Base-by-base conservation (phyloP, 1,140 invertebrate genomes). In the Calephelis nemesis region DNA sequence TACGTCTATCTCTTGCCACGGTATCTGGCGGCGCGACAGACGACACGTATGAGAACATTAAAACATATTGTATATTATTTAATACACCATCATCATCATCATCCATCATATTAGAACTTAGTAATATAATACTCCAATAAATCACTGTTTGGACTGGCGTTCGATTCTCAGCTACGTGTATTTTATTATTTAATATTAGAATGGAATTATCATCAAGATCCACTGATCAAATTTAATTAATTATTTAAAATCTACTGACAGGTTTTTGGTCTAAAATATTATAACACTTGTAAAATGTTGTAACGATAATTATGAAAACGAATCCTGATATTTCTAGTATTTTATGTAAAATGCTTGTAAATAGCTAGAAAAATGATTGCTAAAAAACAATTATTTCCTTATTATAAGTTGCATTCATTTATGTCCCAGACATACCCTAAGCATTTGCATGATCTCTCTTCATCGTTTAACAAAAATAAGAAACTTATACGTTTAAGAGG, bases 21-120 rank as follows among this genome's bases (percentile, higher is more conserved):
- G 39, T 6, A 60, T n/a, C 30, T 40, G n/a, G 58, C 58, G 58
- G 30, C 12, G 12, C 12, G 58, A n/a, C 39, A 60, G 19, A 60
- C 58, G 19, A 60, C 39, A 60, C 39, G 12, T 40, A 40, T 30
- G 58, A 40, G 30, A 45, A 40, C 12, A n/a, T 39, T 60, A 12
- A 60, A 60, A 40, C 7, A 60, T n/a, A 60, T 5, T 60, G 58
- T 9, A 40, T 58, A 39, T 58, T 58, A 58, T 58, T 58, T 58
- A 58, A 58, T 58, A 11, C 15, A 11, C 12, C 0, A 11, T 58
- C 54, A 39, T 58, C 54, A 58, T 60, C 54, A 58, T 60, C 39
- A 60, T 60, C 30, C 39, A 42, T 60, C 58, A 60, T 60, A 7
- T 40, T 11, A 40, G 11, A 12, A 60, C 30, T 40, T 1, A 7